Evolutionary conservation across 2,113 vertebrate species (phyloP), one percentile per base, ranked within the genome.

Genomic region (Pomatostomus ruficeps): DNA sequence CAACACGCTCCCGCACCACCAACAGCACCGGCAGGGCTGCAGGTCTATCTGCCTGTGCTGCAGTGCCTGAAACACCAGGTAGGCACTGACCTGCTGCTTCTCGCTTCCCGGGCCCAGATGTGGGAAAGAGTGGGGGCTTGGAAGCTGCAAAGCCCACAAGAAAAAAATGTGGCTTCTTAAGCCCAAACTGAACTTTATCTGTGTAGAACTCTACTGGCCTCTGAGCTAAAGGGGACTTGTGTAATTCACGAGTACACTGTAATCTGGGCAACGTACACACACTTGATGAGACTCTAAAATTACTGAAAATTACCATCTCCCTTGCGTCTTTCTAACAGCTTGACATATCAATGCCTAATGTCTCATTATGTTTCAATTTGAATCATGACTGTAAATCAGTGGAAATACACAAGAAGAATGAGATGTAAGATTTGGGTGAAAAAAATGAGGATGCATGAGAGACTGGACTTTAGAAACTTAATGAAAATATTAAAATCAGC

Each of bases 51-150:
- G 3, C 23, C 48, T 7, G 10, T 8, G 48, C 51, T 14, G 23
- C 0, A 33, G 25, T 6, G 9, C 58, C 71, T 3, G 10, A 22
- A 13, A 54, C 3, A 3, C 54, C 4, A 0, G 0, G 3, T 2
- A 16, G 5, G 6, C 58, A 21, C 16, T 7, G 18, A 35, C 35
- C 4, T 9, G 40, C 54, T 38, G 63, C 9, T 45, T 17, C 66
- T 36, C 2, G 0, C 54, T 45, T 54, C 78, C 28, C 2, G 0
- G 35, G 33, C 28, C 14, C 54, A 7, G 18, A 17, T 1, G 14
- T 1, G 3, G 46, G 38, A 73, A 62, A 58, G 21, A 49, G 4
- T 3, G 4, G 5, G 15, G 33, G 29, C 49, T 24, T 61, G 4
- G 7, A 72, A 66, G 63, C 19, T 62, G 42, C 59, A 85, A 42